Evolutionary conservation across 2,797 vertebrate species (phyloP).

Genomic region (Muraenolepis orangiensis): DNA sequence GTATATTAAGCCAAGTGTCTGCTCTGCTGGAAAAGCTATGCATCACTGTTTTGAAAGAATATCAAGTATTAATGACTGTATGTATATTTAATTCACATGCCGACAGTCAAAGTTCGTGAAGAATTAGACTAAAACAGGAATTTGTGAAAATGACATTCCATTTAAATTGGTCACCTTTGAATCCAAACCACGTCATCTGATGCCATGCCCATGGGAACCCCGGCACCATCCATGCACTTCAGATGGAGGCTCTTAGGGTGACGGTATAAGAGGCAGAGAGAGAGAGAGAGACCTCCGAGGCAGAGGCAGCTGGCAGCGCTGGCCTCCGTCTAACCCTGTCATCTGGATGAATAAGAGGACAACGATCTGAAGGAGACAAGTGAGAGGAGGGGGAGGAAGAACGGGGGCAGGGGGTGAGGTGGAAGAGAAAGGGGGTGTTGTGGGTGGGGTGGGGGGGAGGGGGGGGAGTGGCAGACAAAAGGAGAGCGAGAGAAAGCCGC

Average conservation of each 20-base stretch:
- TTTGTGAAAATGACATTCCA: not conserved
- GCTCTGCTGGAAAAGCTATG: not conserved
- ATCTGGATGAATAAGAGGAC: conserved; percentile 48
- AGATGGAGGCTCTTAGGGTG: not conserved
- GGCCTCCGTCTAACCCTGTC: conserved; percentile 20
- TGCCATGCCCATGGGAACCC: not conserved
- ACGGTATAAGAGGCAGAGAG: not conserved
- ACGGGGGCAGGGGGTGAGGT: conserved; percentile 23
- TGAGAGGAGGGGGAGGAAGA: conserved; percentile 41
- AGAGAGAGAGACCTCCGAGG: not conserved
- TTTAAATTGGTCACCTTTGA: not conserved
- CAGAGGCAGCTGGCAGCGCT: not conserved
- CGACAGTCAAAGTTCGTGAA: not conserved
- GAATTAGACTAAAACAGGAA: not conserved
- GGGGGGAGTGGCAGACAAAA: conserved; percentile 55
- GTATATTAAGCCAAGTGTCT: not conserved
- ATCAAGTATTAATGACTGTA: not conserved
- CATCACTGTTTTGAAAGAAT: not conserved
- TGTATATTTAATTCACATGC: not conserved
- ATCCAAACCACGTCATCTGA: not conserved
- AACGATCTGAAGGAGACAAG: conserved; percentile 44
- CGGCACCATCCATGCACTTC: not conserved
- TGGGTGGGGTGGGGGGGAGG: conserved; percentile 13
- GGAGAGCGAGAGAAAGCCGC: conserved; percentile 48
- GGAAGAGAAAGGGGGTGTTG: conserved; percentile 65